Evolutionary conservation across 2,113 vertebrate genomes (phyloP).

Genomic region (Microcebus murinus): DNA sequence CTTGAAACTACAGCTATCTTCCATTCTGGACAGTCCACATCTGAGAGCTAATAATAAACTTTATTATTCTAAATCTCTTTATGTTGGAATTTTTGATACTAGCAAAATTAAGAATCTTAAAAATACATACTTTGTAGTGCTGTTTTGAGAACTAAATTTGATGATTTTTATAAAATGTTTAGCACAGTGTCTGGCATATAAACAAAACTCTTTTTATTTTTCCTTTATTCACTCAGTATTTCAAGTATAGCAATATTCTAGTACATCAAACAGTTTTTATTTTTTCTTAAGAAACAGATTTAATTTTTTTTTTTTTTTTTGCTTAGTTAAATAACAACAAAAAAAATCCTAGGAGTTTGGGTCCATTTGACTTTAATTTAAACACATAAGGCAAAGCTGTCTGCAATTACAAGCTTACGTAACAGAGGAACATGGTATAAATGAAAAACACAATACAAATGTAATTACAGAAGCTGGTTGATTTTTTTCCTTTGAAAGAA

Average conservation of each 20-base stretch:
- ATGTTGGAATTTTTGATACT: background rate
- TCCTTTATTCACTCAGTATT: background rate
- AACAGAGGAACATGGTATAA: slow-evolving; percentile 47
- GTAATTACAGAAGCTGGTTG: slow-evolving; percentile 55
- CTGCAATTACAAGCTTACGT: slow-evolving; percentile 62
- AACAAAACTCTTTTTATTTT: background rate
- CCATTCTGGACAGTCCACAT: background rate
- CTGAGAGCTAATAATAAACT: background rate
- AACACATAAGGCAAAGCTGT: slow-evolving; percentile 36
- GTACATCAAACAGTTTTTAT: background rate
- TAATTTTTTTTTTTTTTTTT: background rate
- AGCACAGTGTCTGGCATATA: background rate
- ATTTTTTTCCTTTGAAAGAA: slow-evolving; percentile 49
- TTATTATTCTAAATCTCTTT: background rate
- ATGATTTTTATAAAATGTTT: background rate
- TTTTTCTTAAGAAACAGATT: background rate
- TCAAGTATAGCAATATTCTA: background rate
- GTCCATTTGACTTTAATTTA: slow-evolving; percentile 56
- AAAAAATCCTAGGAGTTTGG: background rate
- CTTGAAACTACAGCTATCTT: background rate
- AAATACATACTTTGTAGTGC: background rate
- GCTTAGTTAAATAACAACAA: slow-evolving; percentile 29
- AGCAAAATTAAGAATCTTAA: background rate
- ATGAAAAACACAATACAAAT: slow-evolving; percentile 71
- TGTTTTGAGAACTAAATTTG: background rate